Evolutionary conservation across 2,888 invertebrate species (phyloP), one percentile per base, ranked within the genome.

Genomic region (Cephus nigrinus): DNA sequence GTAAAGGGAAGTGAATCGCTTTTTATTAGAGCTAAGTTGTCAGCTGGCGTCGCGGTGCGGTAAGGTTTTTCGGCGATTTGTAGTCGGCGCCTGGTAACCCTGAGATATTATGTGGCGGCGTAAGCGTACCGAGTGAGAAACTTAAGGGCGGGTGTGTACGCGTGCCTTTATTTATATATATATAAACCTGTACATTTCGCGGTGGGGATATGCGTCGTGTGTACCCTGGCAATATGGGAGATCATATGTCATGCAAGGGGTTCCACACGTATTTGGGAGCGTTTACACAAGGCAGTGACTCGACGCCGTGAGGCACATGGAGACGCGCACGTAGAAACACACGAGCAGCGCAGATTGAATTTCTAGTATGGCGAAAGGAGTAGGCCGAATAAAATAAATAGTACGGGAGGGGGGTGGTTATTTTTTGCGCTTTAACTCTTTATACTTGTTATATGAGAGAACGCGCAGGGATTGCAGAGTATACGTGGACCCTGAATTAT

Each of bases 181-280:
- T 33, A 31, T 69, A 35, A 12, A 30, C 30, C 12, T 32, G 71
- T 71, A 36, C 72, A 40, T 40, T 40, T 40, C 40, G 40, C 40
- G 15, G 15, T 40, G 4, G 40, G 78, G 79, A 79, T 69, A 80
- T 80, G 82, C 79, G 82, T 81, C 82, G 84, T 86, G 82, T 85
- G 82, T 83, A 81, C 85, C 86, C 79, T 84, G 84, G 89, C 90
- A 91, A 91, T 91, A 91, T 91, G 89, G 90, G 86, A 90, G 91
- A 91, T 91, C 91, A 91, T 91, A 91, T 90, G 91, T 91, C 91
- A 91, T 90, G 88, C 86, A 85, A 84, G 87, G 85, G 86, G 85
- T 80, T 83, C 85, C 81, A 82, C 81, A 82, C 82, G 81, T 79
- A 81, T 80, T 79, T 80, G 75, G 76, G 68, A 32, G 68, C 68